Conservation (phyloP, 2,113 vertebrate genomes). For the Laticauda colubrina region DNA sequence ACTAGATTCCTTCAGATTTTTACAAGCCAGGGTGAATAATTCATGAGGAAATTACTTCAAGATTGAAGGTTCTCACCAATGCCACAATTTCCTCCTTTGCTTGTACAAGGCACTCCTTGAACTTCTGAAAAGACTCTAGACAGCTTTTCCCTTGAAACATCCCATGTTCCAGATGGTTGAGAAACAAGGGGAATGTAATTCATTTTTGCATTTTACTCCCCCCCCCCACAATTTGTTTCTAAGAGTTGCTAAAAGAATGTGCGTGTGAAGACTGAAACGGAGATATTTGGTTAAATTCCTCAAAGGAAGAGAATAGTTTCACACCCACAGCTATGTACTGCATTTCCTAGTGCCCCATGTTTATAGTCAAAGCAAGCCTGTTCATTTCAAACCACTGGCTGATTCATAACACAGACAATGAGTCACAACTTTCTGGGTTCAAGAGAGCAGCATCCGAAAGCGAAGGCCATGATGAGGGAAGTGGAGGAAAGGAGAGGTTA, state of each 20-base stretch:
- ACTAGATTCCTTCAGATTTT: neutral
- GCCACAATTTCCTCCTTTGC: neutral
- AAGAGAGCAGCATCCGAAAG: neutral
- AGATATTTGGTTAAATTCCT: neutral
- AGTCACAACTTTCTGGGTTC: slow-evolving; percentile 7
- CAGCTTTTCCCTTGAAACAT: neutral
- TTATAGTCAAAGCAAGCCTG: neutral
- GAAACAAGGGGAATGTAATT: neutral
- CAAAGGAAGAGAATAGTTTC: neutral
- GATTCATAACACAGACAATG: slow-evolving; percentile 10
- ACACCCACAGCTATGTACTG: neutral
- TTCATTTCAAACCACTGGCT: slow-evolving; percentile 1
- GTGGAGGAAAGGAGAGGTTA: neutral
- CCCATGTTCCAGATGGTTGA: neutral
- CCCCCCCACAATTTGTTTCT: neutral
- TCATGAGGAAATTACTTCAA: neutral
- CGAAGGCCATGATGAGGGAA: rapidly evolving
- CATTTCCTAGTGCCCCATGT: neutral
- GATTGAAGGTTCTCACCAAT: neutral
- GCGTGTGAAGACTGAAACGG: neutral
- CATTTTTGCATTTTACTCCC: neutral
- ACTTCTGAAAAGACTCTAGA: neutral
- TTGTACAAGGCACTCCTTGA: neutral
- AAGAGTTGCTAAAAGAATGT: neutral
- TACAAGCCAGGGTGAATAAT: neutral